A percentile compares a stretch with the other conserved stretches of the same genome.
These are phyloP conservation scores for Melinaea marsaeus DNA, from an alignment of 2,888 invertebrate species.

Conservation along the genomic window DNA sequence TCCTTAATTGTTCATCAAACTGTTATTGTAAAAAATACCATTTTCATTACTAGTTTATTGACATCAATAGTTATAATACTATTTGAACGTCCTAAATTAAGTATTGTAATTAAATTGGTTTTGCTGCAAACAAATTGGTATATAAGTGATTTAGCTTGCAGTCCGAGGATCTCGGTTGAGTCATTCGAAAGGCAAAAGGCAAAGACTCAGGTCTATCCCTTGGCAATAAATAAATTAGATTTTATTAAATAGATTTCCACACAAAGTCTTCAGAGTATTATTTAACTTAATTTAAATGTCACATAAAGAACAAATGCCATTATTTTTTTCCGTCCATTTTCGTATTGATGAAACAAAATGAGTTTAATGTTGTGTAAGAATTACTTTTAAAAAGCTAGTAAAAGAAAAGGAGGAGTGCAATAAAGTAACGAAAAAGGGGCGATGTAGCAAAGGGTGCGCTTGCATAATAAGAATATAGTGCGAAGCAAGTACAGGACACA, in stretches of 20 bases:
- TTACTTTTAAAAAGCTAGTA: background rate
- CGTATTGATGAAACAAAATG: too few species aligned
- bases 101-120: slow-evolving; percentile 45
- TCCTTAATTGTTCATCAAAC: too few species aligned
- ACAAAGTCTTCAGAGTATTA: background rate
- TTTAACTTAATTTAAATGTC: background rate
- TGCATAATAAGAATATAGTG: slow-evolving; percentile 2
- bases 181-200: slow-evolving; percentile 30
- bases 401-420: background rate
- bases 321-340: too few species aligned
- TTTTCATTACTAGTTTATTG: slow-evolving; percentile 1
- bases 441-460: background rate
- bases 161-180: slow-evolving; percentile 36
- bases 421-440: background rate
- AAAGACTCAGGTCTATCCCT: background rate
- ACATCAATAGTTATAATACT: slow-evolving; percentile 25
- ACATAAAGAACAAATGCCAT: too few species aligned
- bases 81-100: slow-evolving; percentile 39
- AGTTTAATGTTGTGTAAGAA: background rate
- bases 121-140: slow-evolving; percentile 43
- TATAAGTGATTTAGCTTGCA: slow-evolving; percentile 44
- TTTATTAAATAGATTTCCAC: slow-evolving; percentile 12
- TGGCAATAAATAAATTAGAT: slow-evolving; percentile 22
- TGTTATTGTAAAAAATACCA: background rate
- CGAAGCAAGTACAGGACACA: slow-evolving; percentile 17